Base-by-base conservation (phyloP, 1,140 invertebrate genomes). In the Muscidifurax raptorellus region DNA sequence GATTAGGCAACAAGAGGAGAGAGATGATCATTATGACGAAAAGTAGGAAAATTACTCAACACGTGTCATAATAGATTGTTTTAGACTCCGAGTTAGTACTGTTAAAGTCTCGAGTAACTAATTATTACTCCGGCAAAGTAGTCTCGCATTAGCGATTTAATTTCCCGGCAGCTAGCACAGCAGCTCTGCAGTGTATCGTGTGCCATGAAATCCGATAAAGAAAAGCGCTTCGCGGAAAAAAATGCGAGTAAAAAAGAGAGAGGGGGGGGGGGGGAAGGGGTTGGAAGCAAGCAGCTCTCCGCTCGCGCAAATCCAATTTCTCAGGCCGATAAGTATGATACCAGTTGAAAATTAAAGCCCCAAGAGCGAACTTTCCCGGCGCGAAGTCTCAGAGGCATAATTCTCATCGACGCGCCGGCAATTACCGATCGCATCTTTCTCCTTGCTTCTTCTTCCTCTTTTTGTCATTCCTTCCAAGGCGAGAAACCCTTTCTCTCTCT, bases 301-400 rank as follows among this genome's bases (percentile, higher is more conserved):
- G 30, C 72, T 75, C 72, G 36, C 52, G 36, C 36, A 64, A 84
- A 64, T 80, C 44, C 78, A 40, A 75, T 84, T 80, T 59, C 47
- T 52, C 30, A 32, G 22, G 40, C 44, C 22, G 69, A 64, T 64
- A 71, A 83, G 44, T 80, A 74, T 59, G 47, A 74, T 74, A 25
- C 22, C 71, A 66, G 47, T 67, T 75, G 66, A 80, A 47, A 84
- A 84, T 80, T 84, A 75, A 84, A 74, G 47, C 40, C 74, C 64
- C 47, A 0, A 40, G 52, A 52, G 64, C 64, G 47, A 72, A 32
- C 71, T 28, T 28, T 72, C 0, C 71, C 64, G 25, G 2, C 22
- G 25, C 25, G 28, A 7, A 28, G 9, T 69, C 66, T 78, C 32
- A 1, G 10, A 66, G 32, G 67, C 25, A 75, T 66, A 78, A 84